phyloP scores from a whole-genome alignment of 2,888 invertebrate species.

The Ctena decussata region DNA sequence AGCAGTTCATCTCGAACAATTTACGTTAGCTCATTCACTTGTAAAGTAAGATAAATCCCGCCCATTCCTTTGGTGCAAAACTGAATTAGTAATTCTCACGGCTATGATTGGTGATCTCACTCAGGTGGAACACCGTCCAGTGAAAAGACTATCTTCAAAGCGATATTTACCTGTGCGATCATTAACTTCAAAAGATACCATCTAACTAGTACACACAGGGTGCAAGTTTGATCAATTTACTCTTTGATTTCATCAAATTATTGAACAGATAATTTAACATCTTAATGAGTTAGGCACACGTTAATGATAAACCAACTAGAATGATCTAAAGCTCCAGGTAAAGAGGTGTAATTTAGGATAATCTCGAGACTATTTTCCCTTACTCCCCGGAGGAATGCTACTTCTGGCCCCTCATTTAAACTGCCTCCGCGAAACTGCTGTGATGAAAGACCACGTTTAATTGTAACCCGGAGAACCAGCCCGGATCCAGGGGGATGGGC shows the following conservation, averaged over 20 bases:
- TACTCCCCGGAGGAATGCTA: no score
- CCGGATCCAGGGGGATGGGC: no score
- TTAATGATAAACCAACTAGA: no score
- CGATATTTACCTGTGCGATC: background rate
- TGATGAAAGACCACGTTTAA: no score
- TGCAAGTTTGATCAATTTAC: background rate
- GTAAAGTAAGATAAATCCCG: constrained; percentile 34
- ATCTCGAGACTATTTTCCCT: no score
- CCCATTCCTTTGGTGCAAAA: constrained; percentile 37
- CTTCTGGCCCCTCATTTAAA: no score
- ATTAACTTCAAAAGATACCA: background rate
- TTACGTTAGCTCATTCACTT: background rate
- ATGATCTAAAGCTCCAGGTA: no score
- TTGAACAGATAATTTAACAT: background rate
- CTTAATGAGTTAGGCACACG: background rate
- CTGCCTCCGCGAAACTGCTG: no score
- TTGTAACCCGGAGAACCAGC: no score
- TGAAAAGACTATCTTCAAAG: background rate
- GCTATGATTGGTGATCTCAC: constrained; percentile 20
- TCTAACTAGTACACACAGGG: background rate
- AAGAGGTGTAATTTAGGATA: no score
- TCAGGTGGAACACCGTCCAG: background rate
- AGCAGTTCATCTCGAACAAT: background rate
- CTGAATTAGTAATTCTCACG: constrained; percentile 38
- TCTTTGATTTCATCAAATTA: background rate